These are phyloP conservation scores for Oryzias melastigma DNA, from an alignment of 2,113 vertebrate species.

Conservation along the genomic window DNA sequence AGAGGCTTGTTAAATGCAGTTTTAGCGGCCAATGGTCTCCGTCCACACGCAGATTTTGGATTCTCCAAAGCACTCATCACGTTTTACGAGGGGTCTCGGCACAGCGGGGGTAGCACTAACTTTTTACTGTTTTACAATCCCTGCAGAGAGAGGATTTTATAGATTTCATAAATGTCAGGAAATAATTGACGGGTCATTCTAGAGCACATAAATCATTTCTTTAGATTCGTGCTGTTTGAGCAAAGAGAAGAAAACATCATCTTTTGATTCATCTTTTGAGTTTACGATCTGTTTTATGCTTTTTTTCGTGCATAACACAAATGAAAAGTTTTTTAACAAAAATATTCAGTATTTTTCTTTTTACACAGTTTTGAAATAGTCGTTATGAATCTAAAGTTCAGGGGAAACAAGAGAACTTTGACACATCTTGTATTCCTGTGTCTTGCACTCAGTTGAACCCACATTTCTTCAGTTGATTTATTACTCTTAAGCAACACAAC, in stretches of 20 bases:
- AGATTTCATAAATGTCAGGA: constrained; percentile 13
- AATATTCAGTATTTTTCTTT: too few species aligned
- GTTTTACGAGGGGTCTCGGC: constrained; percentile 56
- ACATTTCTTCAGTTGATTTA: background rate
- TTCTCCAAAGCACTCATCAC: constrained; percentile 49
- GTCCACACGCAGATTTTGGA: constrained; percentile 13
- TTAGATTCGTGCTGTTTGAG: background rate
- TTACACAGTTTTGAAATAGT: too few species aligned
- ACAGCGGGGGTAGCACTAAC: constrained; percentile 54
- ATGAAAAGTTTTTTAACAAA: too few species aligned
- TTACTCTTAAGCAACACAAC: background rate
- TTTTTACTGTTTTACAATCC: constrained; percentile 49
- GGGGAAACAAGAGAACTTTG: too few species aligned
- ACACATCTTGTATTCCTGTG: background rate
- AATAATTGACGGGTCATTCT: background rate
- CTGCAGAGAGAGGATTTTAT: constrained; percentile 20
- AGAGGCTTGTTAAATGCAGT: constrained; percentile 54
- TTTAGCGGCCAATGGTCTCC: constrained; percentile 35
- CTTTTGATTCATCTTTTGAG: too few species aligned
- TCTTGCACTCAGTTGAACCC: background rate
- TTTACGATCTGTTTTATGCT: too few species aligned
- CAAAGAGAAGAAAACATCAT: background rate
- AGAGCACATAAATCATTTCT: background rate
- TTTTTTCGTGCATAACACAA: too few species aligned
- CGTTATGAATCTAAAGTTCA: too few species aligned